A percentile compares a stretch with the other conserved stretches of the same genome.
These are phyloP conservation scores for Tineola bisselliella DNA, from an alignment of 2,888 invertebrate genomes.

Conservation along the genomic window DNA sequence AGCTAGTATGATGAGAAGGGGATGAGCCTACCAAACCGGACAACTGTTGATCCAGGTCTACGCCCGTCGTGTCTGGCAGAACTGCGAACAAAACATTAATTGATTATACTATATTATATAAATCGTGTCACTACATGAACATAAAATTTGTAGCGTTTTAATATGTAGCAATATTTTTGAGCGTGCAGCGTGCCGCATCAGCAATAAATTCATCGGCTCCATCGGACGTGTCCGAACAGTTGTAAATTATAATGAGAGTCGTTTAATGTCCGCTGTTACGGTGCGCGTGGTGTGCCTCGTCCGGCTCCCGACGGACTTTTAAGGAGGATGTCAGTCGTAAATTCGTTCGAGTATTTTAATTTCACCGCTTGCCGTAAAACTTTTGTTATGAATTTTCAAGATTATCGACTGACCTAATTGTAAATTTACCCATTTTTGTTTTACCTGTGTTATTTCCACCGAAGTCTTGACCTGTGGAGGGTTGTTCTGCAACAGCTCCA, in stretches of 20 bases:
- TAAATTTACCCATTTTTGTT: background rate
- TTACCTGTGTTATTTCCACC: slow-evolving; percentile 67
- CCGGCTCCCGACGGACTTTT: slow-evolving; percentile 26
- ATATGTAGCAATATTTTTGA: slow-evolving; percentile 44
- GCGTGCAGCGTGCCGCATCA: slow-evolving; percentile 36
- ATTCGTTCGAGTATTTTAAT: slow-evolving; percentile 56
- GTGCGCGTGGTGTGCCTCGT: slow-evolving; percentile 12
- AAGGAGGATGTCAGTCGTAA: slow-evolving; percentile 59
- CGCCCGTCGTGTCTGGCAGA: slow-evolving; percentile 81
- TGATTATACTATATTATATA: background rate
- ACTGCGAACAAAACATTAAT: slow-evolving; percentile 56
- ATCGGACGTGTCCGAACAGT: slow-evolving; percentile 46
- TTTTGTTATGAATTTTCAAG: background rate
- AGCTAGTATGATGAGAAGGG: slow-evolving; percentile 66
- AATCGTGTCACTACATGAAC: background rate
- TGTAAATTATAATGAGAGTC: slow-evolving; percentile 63
- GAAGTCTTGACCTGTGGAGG: slow-evolving; percentile 63
- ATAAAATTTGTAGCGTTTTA: slow-evolving; percentile 26
- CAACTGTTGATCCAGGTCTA: slow-evolving; percentile 78
- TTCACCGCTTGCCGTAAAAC: slow-evolving; percentile 39
- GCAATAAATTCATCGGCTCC: slow-evolving; percentile 53
- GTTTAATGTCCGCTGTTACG: slow-evolving; percentile 36
- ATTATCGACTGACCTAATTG: background rate
- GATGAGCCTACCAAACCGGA: slow-evolving; percentile 71
- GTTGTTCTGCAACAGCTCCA: slow-evolving; percentile 55